Conservation (phyloP, 2,113 vertebrate genomes). For the Hymenochirus boettgeri region DNA sequence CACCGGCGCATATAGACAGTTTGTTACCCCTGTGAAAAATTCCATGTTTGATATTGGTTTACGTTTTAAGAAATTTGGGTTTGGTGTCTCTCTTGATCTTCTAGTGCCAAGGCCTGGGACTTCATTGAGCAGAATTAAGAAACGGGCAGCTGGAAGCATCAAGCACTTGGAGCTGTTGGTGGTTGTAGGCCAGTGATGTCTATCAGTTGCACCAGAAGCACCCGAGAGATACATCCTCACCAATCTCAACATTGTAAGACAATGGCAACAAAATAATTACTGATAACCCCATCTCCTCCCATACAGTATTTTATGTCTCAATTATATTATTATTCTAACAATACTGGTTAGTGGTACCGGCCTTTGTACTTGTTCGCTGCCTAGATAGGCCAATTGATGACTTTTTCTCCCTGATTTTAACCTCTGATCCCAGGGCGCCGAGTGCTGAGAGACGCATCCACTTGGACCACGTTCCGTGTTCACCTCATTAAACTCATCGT, state of each 20-base stretch:
- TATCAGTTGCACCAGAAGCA: conserved; percentile 77
- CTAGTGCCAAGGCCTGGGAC: background rate
- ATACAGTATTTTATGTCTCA: no score
- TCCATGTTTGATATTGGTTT: background rate
- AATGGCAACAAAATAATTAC: no score
- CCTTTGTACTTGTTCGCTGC: no score
- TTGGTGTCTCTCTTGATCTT: background rate
- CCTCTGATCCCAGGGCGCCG: conserved; percentile 76
- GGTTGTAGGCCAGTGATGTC: conserved; percentile 80
- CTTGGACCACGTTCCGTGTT: conserved; percentile 81
- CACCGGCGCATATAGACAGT: background rate
- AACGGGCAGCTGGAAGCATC: conserved; percentile 39
- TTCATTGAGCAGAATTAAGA: conserved; percentile 22
- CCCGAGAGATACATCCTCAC: conserved; percentile 89
- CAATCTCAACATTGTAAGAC: conserved; percentile 89
- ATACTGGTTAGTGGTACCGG: no score
- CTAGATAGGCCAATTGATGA: no score
- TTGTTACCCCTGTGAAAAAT: no score
- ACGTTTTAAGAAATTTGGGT: background rate
- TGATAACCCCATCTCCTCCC: no score
- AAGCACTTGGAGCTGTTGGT: conserved; percentile 88
- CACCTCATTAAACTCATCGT: conserved; percentile 84
- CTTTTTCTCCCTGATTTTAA: no score
- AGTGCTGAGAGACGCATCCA: conserved; percentile 79
- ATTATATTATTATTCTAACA: no score